Conservation (phyloP, 1,140 invertebrate genomes). For the Ceratoteleas bidentatus region DNA sequence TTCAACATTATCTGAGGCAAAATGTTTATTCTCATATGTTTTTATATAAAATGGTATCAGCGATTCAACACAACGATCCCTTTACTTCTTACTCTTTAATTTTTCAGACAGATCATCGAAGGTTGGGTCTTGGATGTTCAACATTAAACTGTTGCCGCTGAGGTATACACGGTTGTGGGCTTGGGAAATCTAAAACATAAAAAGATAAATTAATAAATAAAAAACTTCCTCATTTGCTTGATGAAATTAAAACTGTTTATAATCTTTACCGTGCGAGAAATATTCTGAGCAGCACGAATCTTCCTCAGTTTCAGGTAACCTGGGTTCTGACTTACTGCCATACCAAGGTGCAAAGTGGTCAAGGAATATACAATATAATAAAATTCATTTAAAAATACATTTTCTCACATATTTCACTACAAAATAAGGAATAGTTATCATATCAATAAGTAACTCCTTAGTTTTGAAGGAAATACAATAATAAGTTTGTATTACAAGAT, state of each 20-base stretch:
- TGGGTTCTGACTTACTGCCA: slow-evolving; percentile 96
- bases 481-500: too few relatives aligned
- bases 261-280: slow-evolving; percentile 93
- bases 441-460: too few relatives aligned
- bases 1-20: slow-evolving; percentile 33
- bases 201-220: neutral
- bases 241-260: neutral
- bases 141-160: slow-evolving; percentile 95
- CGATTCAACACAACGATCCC: slow-evolving; percentile 42
- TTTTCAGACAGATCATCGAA: slow-evolving; percentile 95
- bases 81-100: slow-evolving; percentile 90
- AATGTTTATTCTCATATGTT: slow-evolving; percentile 11
- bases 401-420: too few relatives aligned
- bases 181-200: slow-evolving; percentile 88
- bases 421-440: too few relatives aligned
- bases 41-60: slow-evolving; percentile 39
- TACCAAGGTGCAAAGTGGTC: slow-evolving; percentile 91
- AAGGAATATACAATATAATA: slow-evolving; percentile 80
- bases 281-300: slow-evolving; percentile 97
- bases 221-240: neutral
- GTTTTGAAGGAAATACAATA: too few relatives aligned
- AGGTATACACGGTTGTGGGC: slow-evolving; percentile 98
- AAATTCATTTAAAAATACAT: too few relatives aligned
- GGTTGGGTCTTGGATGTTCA: slow-evolving; percentile 96
- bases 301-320: slow-evolving; percentile 99